A percentile compares a stretch with the other conserved stretches of the same genome.
Conservation (phyloP, 2,113 vertebrate species). For the Ailuropoda melanoleuca region DNA sequence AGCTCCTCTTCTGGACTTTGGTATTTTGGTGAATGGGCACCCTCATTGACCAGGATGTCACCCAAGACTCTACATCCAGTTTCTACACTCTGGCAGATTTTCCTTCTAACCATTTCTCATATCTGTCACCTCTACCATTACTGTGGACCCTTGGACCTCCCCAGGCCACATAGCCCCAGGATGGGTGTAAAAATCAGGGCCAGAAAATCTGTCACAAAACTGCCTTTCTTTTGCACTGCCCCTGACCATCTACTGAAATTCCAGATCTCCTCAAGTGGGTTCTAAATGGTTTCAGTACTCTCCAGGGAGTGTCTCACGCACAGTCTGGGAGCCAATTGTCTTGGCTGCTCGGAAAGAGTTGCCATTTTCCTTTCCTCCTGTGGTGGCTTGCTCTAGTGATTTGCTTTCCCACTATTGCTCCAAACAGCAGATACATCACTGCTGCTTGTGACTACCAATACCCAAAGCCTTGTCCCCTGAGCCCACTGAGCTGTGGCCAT, state of each 20-base stretch:
- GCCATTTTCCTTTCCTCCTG: not conserved
- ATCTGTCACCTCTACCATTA: not conserved
- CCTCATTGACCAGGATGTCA: not conserved
- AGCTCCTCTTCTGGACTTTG: not conserved
- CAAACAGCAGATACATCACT: not conserved
- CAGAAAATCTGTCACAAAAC: not conserved
- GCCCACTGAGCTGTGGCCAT: not conserved
- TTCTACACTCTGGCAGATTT: not conserved
- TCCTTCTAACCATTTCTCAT: constrained; percentile 17
- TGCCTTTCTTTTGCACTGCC: not conserved
- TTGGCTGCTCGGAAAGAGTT: not conserved
- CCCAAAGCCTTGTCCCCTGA: not conserved
- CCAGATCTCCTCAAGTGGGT: not conserved
- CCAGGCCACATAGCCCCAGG: not conserved
- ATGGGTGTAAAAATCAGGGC: not conserved
- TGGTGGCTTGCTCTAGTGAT: not conserved
- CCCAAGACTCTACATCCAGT: not conserved
- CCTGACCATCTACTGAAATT: not conserved
- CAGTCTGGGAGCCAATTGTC: not conserved
- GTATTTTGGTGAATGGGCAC: not conserved
- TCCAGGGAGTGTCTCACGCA: not conserved
- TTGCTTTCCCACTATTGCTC: not conserved
- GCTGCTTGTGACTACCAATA: not conserved
- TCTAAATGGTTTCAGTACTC: not conserved
- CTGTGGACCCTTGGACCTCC: not conserved